phyloP scores from a whole-genome alignment of 1,140 invertebrate species.

The Solen grandis region DNA sequence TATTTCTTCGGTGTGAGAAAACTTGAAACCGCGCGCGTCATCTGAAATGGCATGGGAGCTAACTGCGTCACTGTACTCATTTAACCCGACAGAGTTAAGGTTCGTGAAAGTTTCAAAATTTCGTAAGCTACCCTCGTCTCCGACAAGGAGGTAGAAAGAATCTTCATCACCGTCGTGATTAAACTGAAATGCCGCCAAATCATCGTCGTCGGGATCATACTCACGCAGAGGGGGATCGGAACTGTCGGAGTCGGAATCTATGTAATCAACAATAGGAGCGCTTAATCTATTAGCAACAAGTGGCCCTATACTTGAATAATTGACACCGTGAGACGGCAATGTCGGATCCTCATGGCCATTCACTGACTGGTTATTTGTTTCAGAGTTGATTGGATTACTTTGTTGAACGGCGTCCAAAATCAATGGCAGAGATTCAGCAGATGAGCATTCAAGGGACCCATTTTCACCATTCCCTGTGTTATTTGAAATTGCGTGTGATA shows the following conservation, averaged over 20 bases:
- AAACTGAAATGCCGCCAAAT: constrained; percentile 45
- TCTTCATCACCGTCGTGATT: constrained; percentile 40
- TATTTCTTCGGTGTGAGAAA: constrained; percentile 50
- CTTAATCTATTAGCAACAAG: no score
- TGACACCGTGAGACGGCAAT: no score
- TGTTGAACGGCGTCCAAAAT: not conserved
- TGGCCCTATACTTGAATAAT: no score
- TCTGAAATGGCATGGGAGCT: constrained; percentile 41
- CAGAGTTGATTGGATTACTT: not conserved
- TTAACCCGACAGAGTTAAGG: constrained; percentile 49
- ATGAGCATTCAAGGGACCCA: not conserved
- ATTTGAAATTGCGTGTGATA: no score
- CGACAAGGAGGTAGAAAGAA: constrained; percentile 45
- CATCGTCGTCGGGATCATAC: constrained; percentile 51
- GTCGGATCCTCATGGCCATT: not conserved
- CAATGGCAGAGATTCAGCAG: not conserved
- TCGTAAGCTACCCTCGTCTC: constrained; percentile 37
- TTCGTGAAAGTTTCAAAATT: constrained; percentile 53
- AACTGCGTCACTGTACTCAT: constrained; percentile 47
- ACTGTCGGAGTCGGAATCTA: constrained; percentile 45
- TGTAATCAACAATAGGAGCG: not conserved
- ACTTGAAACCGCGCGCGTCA: constrained; percentile 43
- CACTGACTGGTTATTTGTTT: not conserved
- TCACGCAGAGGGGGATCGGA: constrained; percentile 47
- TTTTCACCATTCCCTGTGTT: no score